Conservation (phyloP, 2,113 vertebrate species). For the Craseonycteris thonglongyai region DNA sequence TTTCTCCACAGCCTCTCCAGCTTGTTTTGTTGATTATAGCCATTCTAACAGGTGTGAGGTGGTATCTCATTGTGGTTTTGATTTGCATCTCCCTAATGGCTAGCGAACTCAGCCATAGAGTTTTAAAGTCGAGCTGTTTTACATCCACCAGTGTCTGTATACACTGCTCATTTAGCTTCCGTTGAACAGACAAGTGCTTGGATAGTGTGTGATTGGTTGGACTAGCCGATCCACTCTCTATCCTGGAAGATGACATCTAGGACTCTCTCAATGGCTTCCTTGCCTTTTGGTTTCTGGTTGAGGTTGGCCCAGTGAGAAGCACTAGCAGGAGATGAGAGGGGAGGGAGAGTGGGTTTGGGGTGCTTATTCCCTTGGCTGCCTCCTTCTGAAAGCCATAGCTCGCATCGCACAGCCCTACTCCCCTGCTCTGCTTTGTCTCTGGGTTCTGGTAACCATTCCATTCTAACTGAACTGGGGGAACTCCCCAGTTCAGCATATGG, state of each 20-base stretch:
- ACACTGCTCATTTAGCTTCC: background rate
- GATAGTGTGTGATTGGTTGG: background rate
- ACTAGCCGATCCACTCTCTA: fast-evolving
- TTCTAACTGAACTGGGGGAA: too few species aligned
- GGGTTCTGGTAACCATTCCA: background rate
- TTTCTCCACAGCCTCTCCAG: too few species aligned
- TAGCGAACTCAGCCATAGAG: background rate
- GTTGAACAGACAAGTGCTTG: background rate
- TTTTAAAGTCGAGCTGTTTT: background rate
- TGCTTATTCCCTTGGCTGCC: background rate
- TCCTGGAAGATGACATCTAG: background rate
- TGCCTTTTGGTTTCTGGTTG: background rate
- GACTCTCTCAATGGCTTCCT: background rate
- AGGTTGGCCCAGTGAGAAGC: background rate
- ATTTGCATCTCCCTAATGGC: too few species aligned
- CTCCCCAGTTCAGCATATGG: too few species aligned
- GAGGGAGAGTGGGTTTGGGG: background rate
- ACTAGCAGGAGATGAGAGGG: background rate
- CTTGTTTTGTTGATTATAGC: too few species aligned
- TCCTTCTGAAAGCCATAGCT: background rate
- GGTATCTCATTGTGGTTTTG: too few species aligned
- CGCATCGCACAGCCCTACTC: background rate
- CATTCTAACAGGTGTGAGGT: too few species aligned
- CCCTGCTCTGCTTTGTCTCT: background rate
- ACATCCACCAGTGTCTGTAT: background rate